Conservation (phyloP, 2,797 vertebrate species). For the Tympanoctomys barrerae region DNA sequence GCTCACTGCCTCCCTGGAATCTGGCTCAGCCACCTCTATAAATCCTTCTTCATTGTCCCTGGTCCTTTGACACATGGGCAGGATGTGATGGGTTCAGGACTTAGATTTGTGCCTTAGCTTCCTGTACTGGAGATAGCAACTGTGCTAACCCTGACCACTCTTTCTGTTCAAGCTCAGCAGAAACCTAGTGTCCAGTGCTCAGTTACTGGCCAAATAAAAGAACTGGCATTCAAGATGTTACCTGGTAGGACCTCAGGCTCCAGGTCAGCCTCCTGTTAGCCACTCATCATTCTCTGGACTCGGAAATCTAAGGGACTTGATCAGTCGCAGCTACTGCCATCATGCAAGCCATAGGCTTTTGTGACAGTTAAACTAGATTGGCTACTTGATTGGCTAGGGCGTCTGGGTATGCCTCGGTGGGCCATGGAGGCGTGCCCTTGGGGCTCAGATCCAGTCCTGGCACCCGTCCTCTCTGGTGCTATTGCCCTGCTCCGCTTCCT, state of each 20-base stretch:
- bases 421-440: background rate
- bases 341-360: background rate
- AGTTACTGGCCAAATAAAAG: background rate
- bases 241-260: accelerated
- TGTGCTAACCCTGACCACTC: background rate
- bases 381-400: background rate
- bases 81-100: background rate
- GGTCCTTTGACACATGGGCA: background rate
- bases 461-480: background rate
- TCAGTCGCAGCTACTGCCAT: background rate
- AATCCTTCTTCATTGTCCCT: background rate
- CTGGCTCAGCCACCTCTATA: background rate
- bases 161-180: background rate
- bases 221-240: background rate
- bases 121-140: background rate
- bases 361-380: background rate
- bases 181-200: background rate
- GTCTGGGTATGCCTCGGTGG: background rate
- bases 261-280: background rate
- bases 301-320: background rate
- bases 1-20: background rate
- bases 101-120: background rate
- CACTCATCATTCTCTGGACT: background rate
- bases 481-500: background rate
- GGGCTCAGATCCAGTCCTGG: background rate